A percentile compares a stretch with the other conserved stretches of the same genome.
phyloP scores from a whole-genome alignment of 92 coral and sea anemone genomes.

The Blastomussa wellsi region DNA sequence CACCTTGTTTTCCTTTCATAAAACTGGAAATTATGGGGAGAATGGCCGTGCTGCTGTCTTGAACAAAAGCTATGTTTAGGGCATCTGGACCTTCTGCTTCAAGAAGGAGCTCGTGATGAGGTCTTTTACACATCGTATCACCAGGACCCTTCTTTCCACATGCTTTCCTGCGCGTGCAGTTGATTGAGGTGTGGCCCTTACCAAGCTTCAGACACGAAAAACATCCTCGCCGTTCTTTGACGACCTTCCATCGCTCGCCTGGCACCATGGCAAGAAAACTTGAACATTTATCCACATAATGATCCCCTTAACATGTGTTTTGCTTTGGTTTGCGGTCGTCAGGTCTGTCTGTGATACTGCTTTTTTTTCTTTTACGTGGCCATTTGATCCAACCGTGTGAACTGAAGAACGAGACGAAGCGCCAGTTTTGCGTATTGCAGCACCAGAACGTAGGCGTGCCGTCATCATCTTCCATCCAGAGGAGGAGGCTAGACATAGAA shows the following conservation, averaged over 20 bases:
- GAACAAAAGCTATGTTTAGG: no score
- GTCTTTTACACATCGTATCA: conserved; percentile 48
- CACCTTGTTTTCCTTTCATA: conserved; percentile 12
- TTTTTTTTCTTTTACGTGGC: conserved; percentile 7
- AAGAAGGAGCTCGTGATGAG: no score
- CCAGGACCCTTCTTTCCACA: conserved; percentile 17
- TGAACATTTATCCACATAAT: conserved; percentile 54
- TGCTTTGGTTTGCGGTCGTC: not conserved
- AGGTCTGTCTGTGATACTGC: not conserved
- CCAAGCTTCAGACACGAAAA: conserved; percentile 58
- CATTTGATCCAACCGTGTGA: conserved; percentile 9
- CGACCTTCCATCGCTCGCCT: conserved; percentile 54
- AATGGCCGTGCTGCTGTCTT: no score
- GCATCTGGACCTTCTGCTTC: no score
- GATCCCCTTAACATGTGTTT: conserved; percentile 39
- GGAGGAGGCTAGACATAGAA: conserved; percentile 55
- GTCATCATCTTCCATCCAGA: conserved; percentile 61
- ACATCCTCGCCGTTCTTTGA: conserved; percentile 51
- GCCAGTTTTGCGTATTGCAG: conserved; percentile 53
- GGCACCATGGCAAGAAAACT: conserved; percentile 37
- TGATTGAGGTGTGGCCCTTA: conserved; percentile 45
- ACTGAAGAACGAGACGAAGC: conserved; percentile 24
- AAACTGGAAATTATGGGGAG: no score
- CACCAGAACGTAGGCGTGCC: conserved; percentile 60
- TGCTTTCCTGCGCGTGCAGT: conserved; percentile 47